Base-by-base conservation (phyloP, 37 sponge, comb jelly and placozoan species). In the Spongilla lacustris region DNA sequence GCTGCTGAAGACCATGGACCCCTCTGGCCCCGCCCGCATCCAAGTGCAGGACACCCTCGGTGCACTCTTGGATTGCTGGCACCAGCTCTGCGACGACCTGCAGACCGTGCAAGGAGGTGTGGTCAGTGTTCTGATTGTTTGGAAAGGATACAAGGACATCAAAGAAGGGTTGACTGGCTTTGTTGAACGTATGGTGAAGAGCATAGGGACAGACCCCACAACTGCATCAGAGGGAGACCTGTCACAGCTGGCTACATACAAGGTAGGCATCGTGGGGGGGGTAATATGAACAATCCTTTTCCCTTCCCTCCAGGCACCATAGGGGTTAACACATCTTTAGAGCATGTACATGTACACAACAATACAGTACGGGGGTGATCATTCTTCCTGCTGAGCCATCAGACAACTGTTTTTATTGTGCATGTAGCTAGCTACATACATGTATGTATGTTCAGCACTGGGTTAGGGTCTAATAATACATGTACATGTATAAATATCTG, bases 191-290 rank as follows among this genome's bases (percentile, higher is more conserved):
- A 84, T 90, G 80, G 26, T 29, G 22, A 79, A 90, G 76, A 84
- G 84, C 36, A 81, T 79, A 4, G 90, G 90, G 4, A 32, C 66
- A 0, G 90, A 90, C 36, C 81, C 80, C 5, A 17, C 68, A 76
- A 85, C 79, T 30, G 28, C 75, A 6, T 84, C 85, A 22, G 10
- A 80, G 38, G 90, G 90, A 11, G 76, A 90, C 76, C 2, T 6
- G 24, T 74, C 85, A 11, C 75, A 85, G 17, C 85, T 90, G 0
- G 76, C 90, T 10, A 84, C 66, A 0, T 90, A 84, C 69, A 80
- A 66, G 58, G 90, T 89, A 84, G 26, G 50, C 49, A 37, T 38
- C 30, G 70, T 76, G 77, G 33, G 41, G 33, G 77, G 33, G 41
- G 33, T 37, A 36, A 9, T 76, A 41, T 76, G 77, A 36, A 41